These are phyloP conservation scores for Myopa testacea DNA, from an alignment of 2,888 invertebrate genomes.

Conservation along the genomic window DNA sequence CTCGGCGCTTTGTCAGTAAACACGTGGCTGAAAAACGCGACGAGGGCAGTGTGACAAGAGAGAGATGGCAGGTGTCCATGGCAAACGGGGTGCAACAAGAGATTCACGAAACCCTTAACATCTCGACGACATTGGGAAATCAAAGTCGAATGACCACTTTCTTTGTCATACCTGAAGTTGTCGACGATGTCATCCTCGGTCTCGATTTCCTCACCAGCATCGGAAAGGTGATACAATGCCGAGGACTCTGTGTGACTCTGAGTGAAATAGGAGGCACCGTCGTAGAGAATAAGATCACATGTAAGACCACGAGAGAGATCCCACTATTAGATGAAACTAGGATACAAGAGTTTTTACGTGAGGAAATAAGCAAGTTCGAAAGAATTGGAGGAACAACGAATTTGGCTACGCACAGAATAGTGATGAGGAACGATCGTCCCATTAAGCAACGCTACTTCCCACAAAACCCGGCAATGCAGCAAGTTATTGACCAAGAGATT, in stretches of 20 bases:
- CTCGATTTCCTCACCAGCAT: no score
- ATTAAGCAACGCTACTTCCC: slow-evolving; percentile 16
- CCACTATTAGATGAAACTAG: background rate
- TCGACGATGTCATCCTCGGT: no score
- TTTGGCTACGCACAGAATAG: background rate
- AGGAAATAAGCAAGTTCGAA: background rate
- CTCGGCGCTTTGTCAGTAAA: no score
- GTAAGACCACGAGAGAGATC: background rate
- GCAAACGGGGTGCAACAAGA: no score
- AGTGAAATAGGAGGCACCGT: background rate
- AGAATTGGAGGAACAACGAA: background rate
- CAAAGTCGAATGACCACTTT: no score
- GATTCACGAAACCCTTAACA: no score
- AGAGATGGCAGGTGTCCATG: no score
- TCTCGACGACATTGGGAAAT: no score
- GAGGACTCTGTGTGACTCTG: background rate
- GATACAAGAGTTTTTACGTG: background rate
- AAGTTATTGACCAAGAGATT: slow-evolving; percentile 3
- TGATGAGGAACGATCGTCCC: background rate
- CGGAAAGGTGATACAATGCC: no score
- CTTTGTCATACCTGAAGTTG: no score
- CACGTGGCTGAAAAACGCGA: no score
- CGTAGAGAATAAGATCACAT: background rate
- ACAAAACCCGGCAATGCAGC: background rate
- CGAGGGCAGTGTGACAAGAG: no score